phyloP scores from a whole-genome alignment of 2,888 invertebrate genomes.

The Thumatha senex region DNA sequence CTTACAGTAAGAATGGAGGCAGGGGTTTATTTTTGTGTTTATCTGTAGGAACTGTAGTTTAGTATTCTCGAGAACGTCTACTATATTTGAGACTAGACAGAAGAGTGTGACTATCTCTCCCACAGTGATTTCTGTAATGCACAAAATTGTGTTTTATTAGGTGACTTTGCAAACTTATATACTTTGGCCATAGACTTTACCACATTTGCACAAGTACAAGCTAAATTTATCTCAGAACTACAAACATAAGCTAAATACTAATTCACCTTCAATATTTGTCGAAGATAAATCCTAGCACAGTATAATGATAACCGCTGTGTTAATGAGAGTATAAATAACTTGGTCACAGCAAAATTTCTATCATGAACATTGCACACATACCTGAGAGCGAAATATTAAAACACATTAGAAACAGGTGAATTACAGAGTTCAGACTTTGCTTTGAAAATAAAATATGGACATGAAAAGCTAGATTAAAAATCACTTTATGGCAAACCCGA shows the following conservation, averaged over 20 bases:
- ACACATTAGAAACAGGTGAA: conserved; percentile 9
- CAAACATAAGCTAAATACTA: conserved; percentile 71
- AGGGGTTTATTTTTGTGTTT: no score
- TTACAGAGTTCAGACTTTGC: conserved; percentile 11
- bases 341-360: conserved; percentile 13
- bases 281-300: conserved; percentile 69
- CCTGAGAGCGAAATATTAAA: conserved; percentile 2
- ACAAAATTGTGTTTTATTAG: not conserved
- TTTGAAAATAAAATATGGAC: conserved; percentile 16
- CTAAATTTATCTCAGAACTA: conserved; percentile 63
- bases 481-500: conserved; percentile 23
- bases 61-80: no score
- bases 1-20: no score
- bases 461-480: conserved; percentile 32
- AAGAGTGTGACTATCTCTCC: no score
- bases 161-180: not conserved
- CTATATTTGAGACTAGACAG: no score
- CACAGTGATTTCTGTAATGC: not conserved
- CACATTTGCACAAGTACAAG: conserved; percentile 51
- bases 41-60: no score
- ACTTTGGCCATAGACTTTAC: conserved; percentile 13
- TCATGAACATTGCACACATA: conserved; percentile 6
- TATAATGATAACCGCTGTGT: conserved; percentile 52
- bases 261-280: conserved; percentile 73
- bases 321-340: conserved; percentile 44